Evolutionary conservation across 2,113 vertebrate species (phyloP).

Genomic region (Murina feae): DNA sequence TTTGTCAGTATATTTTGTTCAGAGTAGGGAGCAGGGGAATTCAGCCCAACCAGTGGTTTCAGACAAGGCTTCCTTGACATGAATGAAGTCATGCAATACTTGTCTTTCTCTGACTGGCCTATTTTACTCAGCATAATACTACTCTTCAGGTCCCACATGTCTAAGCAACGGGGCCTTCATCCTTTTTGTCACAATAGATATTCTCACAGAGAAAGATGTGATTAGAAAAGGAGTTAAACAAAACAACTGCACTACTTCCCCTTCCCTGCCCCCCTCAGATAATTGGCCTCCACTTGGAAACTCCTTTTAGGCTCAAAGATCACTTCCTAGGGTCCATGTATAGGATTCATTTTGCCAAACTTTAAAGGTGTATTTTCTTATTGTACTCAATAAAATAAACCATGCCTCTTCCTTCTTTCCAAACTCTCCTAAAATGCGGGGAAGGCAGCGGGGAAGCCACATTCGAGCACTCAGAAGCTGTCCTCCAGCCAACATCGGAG

Average conservation of each 20-base stretch:
- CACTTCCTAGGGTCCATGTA: neutral
- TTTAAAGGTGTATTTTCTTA: neutral
- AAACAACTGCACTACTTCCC: neutral
- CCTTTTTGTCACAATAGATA: neutral
- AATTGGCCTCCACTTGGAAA: neutral
- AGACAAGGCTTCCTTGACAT: too few species aligned
- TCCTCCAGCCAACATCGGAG: neutral
- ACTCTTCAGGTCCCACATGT: neutral
- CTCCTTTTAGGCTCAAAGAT: neutral
- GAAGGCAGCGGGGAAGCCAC: neutral
- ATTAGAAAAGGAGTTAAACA: neutral
- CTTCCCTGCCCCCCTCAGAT: neutral
- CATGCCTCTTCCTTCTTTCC: neutral
- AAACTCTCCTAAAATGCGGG: neutral
- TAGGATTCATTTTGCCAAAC: neutral
- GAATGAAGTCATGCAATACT: too few species aligned
- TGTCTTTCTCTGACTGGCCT: too few species aligned
- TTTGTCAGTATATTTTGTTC: too few species aligned
- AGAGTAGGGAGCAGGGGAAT: too few species aligned
- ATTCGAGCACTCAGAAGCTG: neutral
- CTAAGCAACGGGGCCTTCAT: neutral
- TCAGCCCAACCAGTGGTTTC: too few species aligned
- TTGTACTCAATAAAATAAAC: neutral
- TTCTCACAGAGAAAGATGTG: neutral
- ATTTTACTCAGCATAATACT: too few species aligned